Base-by-base conservation (phyloP, 1,140 invertebrate species). In the Bombus balteatus region DNA sequence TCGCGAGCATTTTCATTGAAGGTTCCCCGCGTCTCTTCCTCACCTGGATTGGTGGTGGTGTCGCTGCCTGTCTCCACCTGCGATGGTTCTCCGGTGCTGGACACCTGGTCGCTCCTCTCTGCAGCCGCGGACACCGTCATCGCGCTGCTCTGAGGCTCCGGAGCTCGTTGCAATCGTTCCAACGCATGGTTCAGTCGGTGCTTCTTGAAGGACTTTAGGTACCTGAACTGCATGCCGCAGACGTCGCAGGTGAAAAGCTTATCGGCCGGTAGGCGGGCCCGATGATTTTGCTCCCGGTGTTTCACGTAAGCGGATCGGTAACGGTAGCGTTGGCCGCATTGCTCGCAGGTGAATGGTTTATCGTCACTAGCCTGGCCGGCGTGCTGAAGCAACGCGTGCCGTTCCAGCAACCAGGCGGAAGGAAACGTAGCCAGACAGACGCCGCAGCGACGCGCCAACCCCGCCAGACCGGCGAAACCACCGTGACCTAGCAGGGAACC, bases 271-370 rank as follows among this genome's bases (percentile, higher is more conserved):
- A 98, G 94, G 2, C 98, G 95, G 4, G 98, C 98, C 1, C 98
- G 96, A 91, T 98, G 98, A 92, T 98, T 98, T 94, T 98, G 98
- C 92, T 98, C 98, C 71, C 98, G 96, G 93, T 98, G 98, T 91
- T 98, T 98, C 57, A 98, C 97, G 94, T 98, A 98, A 13, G 98
- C 98, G 34, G 98, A 98, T 72, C 98, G 96, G 92, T 98, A 98
- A 87, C 98, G 96, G 94, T 98, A 98, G 90, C 97, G 98, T 91
- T 98, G 98, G 15, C 98, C 98, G 94, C 98, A 98, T 92, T 98
- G 98, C 91, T 98, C 98, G 95, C 98, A 98, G 18, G 98, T 97
- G 95, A 98, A 98, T n/a, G 98, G 98, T 92, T 98, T 98, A 93
- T 98, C 98, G 89, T 98, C 97, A 92, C 96, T 96, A 85, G 95